Base-by-base conservation (phyloP, 2,113 vertebrate genomes). In the Ceratotherium simum region DNA sequence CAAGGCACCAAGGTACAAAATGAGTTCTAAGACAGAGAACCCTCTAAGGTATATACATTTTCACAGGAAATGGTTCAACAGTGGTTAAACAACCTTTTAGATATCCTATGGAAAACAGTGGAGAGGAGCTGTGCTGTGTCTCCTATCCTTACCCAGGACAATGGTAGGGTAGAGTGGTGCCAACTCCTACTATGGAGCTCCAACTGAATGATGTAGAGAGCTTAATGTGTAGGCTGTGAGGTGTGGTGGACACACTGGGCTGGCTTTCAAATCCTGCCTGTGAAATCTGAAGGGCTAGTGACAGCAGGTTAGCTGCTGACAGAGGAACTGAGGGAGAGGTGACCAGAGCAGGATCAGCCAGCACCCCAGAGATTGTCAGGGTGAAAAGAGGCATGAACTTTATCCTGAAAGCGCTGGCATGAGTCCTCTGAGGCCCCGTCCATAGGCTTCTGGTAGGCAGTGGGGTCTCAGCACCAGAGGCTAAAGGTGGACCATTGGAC, bases 141-240 rank as follows among this genome's bases (percentile, higher is more conserved):
- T 21, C 2, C 80, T 0, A 4, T 8, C 62, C 20, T 8, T 10
- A n/a, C 5, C 4, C 33, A 56, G 16, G 3, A 23, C 36, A 21
- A 12, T 2, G 29, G 10, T 4, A 11, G 14, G 36, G 20, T 17
- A 7, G 8, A 25, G 8, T 1, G 4, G 9, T 33, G n/a, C n/a
- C 51, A 42, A 2, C 23, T 94, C 83, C 23, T 69, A 12, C n/a
- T 7, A n/a, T 29, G 6, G 8, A 8, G 36, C 12, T 79, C 62
- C 10, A 20, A 0, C 20, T 11, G 36, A 51, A 25, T 23, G 23
- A n/a, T 5, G 0, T 20, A 21, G 51, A 39, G 23, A 46, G 31
- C 14, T 14, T 5, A 29, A 1, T 16, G 20, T 6, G 5, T n/a
- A 23, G 31, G 14, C 48, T n/a, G 36, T 12, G 60, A 39, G 58